These are phyloP conservation scores for Nipponacmea schrenckii DNA, from an alignment of 2,888 invertebrate species.

Conservation along the genomic window DNA sequence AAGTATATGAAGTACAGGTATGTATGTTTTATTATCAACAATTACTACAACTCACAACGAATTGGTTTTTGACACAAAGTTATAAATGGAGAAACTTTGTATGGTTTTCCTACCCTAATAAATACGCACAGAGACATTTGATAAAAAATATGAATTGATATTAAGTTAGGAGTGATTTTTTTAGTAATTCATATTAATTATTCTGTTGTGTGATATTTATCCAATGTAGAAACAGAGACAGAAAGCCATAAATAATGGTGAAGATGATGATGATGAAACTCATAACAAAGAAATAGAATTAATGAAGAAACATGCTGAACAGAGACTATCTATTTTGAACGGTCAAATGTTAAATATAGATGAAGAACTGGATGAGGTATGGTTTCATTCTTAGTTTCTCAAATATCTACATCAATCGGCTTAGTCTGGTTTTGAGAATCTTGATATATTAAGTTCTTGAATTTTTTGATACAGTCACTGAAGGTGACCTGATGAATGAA, in stretches of 20 bases:
- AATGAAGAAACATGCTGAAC: slow-evolving; percentile 61
- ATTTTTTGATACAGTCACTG: too few relatives aligned
- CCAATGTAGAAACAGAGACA: slow-evolving; percentile 43
- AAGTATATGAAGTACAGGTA: slow-evolving; percentile 56
- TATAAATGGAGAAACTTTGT: too few relatives aligned
- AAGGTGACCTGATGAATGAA: too few relatives aligned
- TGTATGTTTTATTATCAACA: neutral
- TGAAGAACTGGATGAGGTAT: slow-evolving; percentile 54
- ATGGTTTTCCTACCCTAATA: too few relatives aligned
- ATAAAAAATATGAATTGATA: too few relatives aligned
- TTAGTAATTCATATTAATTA: too few relatives aligned
- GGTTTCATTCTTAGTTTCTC: neutral
- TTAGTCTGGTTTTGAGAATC: neutral
- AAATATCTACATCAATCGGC: neutral
- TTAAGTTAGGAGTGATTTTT: too few relatives aligned
- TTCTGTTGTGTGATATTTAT: too few relatives aligned
- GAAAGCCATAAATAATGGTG: slow-evolving; percentile 52
- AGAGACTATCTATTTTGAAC: slow-evolving; percentile 58
- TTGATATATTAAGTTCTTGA: neutral
- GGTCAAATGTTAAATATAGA: slow-evolving; percentile 59
- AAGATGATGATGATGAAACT: slow-evolving; percentile 58
- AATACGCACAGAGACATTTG: too few relatives aligned
- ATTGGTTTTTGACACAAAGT: too few relatives aligned
- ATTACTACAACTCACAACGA: too few relatives aligned
- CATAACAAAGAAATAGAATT: slow-evolving; percentile 47